A percentile compares a stretch with the other conserved stretches of the same genome.
These are phyloP conservation scores for Orussus abietinus DNA, from an alignment of 1,140 invertebrate genomes.

Conservation along the genomic window DNA sequence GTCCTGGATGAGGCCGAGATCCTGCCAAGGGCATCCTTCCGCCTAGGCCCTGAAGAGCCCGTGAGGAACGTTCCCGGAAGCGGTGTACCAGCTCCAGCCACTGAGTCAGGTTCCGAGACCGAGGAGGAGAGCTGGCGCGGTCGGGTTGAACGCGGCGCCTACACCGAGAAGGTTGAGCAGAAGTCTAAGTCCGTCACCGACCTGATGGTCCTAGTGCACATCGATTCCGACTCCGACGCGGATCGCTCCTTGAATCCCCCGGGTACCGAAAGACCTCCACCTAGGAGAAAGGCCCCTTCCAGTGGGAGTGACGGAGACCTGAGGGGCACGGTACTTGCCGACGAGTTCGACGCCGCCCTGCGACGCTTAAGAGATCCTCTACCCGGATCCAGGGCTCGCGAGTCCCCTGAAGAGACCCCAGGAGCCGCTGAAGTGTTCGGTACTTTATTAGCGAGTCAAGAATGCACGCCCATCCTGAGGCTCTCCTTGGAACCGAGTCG, in stretches of 20 bases:
- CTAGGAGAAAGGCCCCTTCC: slow-evolving; percentile 35
- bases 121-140: slow-evolving; percentile 66
- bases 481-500: slow-evolving; percentile 22
- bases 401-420: no score
- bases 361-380: slow-evolving; percentile 50
- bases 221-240: slow-evolving; percentile 64
- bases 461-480: slow-evolving; percentile 29
- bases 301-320: slow-evolving; percentile 59
- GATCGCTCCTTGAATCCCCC: slow-evolving; percentile 52
- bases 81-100: slow-evolving; percentile 1
- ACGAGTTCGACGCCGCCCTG: slow-evolving; percentile 58
- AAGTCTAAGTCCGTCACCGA: slow-evolving; percentile 72
- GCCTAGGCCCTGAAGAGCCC: slow-evolving; percentile 41
- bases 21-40: slow-evolving; percentile 36
- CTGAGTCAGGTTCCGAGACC: slow-evolving; percentile 59
- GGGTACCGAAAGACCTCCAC: slow-evolving; percentile 30
- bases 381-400: no score
- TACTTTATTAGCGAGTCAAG: slow-evolving; percentile 29
- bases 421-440: no score
- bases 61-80: slow-evolving; percentile 32
- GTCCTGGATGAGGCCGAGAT: slow-evolving; percentile 47
- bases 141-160: slow-evolving; percentile 62
- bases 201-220: slow-evolving; percentile 70
- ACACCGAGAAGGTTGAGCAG: slow-evolving; percentile 66
- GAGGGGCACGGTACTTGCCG: slow-evolving; percentile 47